These are phyloP conservation scores for Notodonta ziczac DNA, from an alignment of 2,888 invertebrate genomes.

Conservation along the genomic window DNA sequence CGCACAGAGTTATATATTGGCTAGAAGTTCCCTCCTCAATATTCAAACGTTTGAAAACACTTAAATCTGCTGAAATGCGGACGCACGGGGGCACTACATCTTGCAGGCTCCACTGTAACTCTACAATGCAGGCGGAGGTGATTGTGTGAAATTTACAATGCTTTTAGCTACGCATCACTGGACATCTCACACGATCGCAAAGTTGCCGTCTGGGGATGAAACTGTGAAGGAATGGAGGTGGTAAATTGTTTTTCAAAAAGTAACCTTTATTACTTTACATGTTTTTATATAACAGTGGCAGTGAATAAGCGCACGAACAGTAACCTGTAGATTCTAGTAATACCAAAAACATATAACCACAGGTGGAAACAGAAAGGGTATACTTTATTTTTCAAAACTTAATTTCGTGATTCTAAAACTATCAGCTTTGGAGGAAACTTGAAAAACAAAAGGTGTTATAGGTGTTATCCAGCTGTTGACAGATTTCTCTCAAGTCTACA, in stretches of 20 bases:
- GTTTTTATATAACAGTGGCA: background rate
- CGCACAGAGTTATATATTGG: background rate
- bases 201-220: constrained; percentile 35
- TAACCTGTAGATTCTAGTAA: too few species aligned
- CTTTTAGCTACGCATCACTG: constrained; percentile 79
- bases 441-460: too few species aligned
- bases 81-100: constrained; percentile 49
- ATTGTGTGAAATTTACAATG: constrained; percentile 77
- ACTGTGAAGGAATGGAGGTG: constrained; percentile 19
- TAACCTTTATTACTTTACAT: background rate
- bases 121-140: constrained; percentile 46
- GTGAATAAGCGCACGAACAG: too few species aligned
- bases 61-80: constrained; percentile 18
- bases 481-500: too few species aligned
- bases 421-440: too few species aligned
- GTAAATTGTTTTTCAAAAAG: background rate
- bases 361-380: too few species aligned
- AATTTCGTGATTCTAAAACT: too few species aligned
- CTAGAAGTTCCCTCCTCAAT: constrained; percentile 8
- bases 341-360: too few species aligned
- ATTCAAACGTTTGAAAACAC: constrained; percentile 19
- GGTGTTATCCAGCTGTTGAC: too few species aligned
- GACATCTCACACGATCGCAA: constrained; percentile 61
- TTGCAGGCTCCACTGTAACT: constrained; percentile 29
- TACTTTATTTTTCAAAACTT: too few species aligned